phyloP scores from a whole-genome alignment of 37 sponge, comb jelly and placozoan genomes.

The Theonella swinhoei region DNA sequence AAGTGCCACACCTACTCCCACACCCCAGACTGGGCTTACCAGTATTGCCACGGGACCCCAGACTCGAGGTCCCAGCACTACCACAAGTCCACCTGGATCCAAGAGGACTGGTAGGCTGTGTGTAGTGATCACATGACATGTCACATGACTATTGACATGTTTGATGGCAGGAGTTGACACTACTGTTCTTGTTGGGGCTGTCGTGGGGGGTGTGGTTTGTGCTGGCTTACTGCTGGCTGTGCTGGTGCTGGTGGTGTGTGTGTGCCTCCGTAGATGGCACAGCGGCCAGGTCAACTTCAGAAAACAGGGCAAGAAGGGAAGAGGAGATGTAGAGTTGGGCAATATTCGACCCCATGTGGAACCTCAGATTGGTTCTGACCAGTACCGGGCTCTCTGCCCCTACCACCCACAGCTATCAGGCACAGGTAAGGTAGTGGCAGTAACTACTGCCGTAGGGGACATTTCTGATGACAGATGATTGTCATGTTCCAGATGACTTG shows the following conservation, averaged over 20 bases:
- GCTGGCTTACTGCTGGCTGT: conserved; percentile 28
- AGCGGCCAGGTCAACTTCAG: neutral
- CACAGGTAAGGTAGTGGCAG: neutral
- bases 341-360: neutral
- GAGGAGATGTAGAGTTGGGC: neutral
- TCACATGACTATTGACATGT: neutral
- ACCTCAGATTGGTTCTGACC: neutral
- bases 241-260: conserved; percentile 24
- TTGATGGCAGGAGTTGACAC: neutral
- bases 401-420: conserved; percentile 49
- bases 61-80: too few species aligned
- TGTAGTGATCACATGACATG: neutral
- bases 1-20: neutral
- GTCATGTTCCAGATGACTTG: conserved; percentile 43
- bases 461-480: neutral
- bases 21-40: neutral
- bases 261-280: neutral
- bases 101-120: neutral
- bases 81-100: neutral
- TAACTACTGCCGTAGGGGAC: too few species aligned
- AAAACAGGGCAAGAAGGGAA: neutral
- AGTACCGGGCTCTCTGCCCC: conserved; percentile 54
- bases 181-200: conserved; percentile 20
- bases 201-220: conserved; percentile 19
- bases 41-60: neutral